Evolutionary conservation across 2,113 vertebrate species (phyloP), one percentile per base, ranked within the genome.

Genomic region (Microtus montanus): DNA sequence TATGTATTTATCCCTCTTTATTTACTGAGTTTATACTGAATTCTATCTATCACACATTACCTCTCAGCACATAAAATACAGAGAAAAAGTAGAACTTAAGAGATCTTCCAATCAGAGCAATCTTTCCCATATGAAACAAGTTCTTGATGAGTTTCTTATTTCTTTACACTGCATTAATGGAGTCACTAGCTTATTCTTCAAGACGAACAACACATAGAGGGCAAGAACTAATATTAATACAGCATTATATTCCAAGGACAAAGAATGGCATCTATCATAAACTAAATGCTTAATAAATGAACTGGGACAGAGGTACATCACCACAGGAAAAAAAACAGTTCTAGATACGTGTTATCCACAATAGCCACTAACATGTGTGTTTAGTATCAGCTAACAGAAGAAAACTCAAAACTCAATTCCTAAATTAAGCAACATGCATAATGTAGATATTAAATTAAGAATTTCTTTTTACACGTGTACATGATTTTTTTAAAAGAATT

Each of bases 371-470:
- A 35, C 13, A 49, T 49, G 7, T 24, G 49, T 61, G 83, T 71
- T 92, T 85, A 79, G 47, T 35, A 2, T 64, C 61, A 66, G 79
- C 74, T 49, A 94, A 90, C 24, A 91, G 10, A n/a, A 82, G 87
- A 96, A 77, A 93, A 89, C 82, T 87, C 15, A 90, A 91, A 95
- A 92, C 70, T 96, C 44, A 78, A 35, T 66, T 93, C n/a, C 70
- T 79, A 2, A 66, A 41, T 64, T 87, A 33, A 58, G 19, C 58
- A 58, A 20, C 58, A 58, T 54, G n/a, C 47, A 92, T 54, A 78
- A 5, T 41, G 15, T 7, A 90, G 24, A 88, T 38, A 95, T 61
- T 92, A 85, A 92, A 92, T 26, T 61, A 96, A 92, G 10, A 47
- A 2, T 49, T 91, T 84, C 44, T 77, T 86, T 41, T 49, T 92